Evolutionary conservation across 2,797 vertebrate genomes (phyloP).

Genomic region (Ibycter americanus): DNA sequence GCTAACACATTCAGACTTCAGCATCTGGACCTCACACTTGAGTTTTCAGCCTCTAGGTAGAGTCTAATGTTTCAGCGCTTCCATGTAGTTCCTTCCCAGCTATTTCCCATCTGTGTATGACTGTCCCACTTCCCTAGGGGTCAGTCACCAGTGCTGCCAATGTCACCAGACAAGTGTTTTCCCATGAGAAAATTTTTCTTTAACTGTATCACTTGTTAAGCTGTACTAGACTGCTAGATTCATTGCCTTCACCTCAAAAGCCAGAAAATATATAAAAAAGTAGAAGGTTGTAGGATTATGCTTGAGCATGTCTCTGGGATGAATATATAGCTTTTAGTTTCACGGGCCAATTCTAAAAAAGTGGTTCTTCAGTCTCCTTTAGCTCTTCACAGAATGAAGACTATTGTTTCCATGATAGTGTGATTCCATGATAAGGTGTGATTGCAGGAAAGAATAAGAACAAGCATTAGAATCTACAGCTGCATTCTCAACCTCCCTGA

Average conservation of each 20-base stretch:
- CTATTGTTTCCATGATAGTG: neutral
- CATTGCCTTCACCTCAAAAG: neutral
- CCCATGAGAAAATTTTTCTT: slow-evolving; percentile 38
- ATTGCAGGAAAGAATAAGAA: neutral
- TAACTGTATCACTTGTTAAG: neutral
- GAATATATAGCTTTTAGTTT: neutral
- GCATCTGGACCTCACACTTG: slow-evolving; percentile 63
- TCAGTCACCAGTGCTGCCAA: slow-evolving; percentile 22
- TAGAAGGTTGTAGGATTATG: neutral
- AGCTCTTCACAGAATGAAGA: neutral
- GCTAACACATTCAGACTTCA: slow-evolving; percentile 44
- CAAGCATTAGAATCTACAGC: neutral
- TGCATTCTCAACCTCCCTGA: neutral
- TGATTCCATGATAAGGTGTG: neutral
- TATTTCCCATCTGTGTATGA: slow-evolving; percentile 81
- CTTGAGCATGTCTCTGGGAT: neutral
- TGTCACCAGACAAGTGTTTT: slow-evolving; percentile 51
- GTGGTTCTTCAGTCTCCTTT: neutral
- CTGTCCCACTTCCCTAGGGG: slow-evolving; percentile 59
- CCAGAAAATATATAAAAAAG: neutral
- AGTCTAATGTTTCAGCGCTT: slow-evolving; percentile 47
- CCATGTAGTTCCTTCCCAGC: slow-evolving; percentile 73
- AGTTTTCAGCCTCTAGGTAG: slow-evolving; percentile 39
- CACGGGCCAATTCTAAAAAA: neutral
- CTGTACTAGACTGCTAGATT: neutral